Base-by-base conservation (phyloP, 2,888 invertebrate species). In the Palloptera scutellata region DNA sequence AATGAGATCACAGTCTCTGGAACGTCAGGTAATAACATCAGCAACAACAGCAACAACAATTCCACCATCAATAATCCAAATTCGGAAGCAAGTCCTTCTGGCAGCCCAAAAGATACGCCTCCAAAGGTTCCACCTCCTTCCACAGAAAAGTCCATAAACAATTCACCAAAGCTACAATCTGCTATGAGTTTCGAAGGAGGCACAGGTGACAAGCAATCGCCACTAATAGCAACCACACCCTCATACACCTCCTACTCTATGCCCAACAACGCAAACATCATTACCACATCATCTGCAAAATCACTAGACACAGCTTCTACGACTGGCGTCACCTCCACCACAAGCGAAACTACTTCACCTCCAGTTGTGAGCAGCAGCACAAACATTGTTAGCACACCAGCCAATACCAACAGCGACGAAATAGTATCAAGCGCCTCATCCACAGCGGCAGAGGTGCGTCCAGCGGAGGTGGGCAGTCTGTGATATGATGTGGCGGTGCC, bases 351-450 rank as follows among this genome's bases (percentile, higher is more conserved):
- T 70, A 79, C 76, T 52, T 78, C 84, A 19, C 84, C 83, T 45
- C 83, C 83, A n/a, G 80, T 82, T 71, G 84, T 83, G 67, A 83
- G 83, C 72, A 83, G 83, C 76, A 83, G 84, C 77, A 83, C 82
- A 70, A 83, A 76, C 42, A 58, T 64, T 58, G 58, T 64, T 42
- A 64, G 68, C 42, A 73, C 73, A 48, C 73, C 72, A 52, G 65
- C 70, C 45, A 67, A 64, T 10, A 61, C 51, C 19, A 42, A 71
- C 20, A 68, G 71, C 62, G 84, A 83, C 61, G 83, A 83, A 71
- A 77, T 77, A 67, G 78, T 81, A 64, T 81, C 83, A 43, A 83
- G 81, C 77, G 84, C 78, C 69, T 77, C 78, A 60, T 65, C 75
- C 63, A 72, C 66, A 13, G 73, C 65, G 11, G 58, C 70, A 4